Evolutionary conservation across 2,113 vertebrate genomes (phyloP).

Genomic region (Ivindomyrus marchei): DNA sequence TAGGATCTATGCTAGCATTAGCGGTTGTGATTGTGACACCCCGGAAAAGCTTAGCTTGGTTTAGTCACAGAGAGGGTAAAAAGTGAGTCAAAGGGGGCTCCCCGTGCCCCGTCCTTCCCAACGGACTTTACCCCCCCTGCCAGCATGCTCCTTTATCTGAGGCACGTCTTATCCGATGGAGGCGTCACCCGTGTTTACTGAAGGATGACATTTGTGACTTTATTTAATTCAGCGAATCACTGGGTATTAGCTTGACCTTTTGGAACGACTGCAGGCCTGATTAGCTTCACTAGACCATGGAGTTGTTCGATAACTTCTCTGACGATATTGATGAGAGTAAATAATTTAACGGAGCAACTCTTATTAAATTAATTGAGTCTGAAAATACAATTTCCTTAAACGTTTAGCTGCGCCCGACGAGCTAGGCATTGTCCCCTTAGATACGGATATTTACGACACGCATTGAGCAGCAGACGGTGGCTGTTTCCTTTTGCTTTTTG

Average conservation of each 20-base stretch:
- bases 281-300: background rate
- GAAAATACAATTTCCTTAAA: background rate
- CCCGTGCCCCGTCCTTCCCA: background rate
- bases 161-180: background rate
- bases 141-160: background rate
- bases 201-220: constrained; percentile 2
- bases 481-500: background rate
- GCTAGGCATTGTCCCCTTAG: background rate
- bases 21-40: background rate
- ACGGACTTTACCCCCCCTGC: background rate
- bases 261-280: background rate
- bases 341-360: background rate
- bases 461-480: background rate
- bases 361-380: constrained; percentile 11
- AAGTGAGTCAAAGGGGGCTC: background rate
- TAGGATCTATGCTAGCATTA: background rate
- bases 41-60: background rate
- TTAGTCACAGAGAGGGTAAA: background rate
- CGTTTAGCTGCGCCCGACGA: background rate
- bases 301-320: background rate
- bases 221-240: constrained; percentile 1
- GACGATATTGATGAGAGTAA: background rate
- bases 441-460: background rate
- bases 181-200: background rate
- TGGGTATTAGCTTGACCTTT: constrained; percentile 15